A percentile compares a stretch with the other conserved stretches of the same genome.
phyloP scores from a whole-genome alignment of 1,140 invertebrate genomes.

The Eufriesea mexicana region DNA sequence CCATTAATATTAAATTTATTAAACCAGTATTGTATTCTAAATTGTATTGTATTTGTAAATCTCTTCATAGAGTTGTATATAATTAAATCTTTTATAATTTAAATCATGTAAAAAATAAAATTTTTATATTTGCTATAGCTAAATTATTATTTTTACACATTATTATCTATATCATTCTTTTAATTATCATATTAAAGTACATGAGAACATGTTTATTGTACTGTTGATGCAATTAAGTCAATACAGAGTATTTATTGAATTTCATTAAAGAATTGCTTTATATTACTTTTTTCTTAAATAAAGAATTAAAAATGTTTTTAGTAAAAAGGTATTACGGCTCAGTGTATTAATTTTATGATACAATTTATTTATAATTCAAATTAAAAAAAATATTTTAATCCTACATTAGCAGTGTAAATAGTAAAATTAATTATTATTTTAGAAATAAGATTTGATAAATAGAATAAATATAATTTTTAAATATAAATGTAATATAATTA shows the following conservation, averaged over 20 bases:
- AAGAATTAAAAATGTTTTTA: not conserved
- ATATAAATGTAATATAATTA: not conserved
- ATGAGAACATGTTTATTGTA: not conserved
- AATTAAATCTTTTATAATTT: constrained; percentile 21
- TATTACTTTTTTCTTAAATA: not conserved
- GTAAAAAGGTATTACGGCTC: not conserved
- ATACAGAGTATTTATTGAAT: constrained; percentile 25
- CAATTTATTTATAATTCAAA: not conserved
- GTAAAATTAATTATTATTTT: not conserved
- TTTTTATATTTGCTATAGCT: not conserved
- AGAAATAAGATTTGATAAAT: not conserved
- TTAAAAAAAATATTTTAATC: not conserved
- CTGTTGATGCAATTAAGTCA: constrained; percentile 12
- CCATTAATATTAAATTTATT: constrained; percentile 72
- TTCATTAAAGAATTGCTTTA: not conserved
- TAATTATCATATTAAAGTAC: not conserved
- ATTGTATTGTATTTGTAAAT: not conserved
- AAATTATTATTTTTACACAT: not conserved
- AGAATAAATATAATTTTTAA: not conserved
- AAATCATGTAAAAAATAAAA: not conserved
- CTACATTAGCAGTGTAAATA: not conserved
- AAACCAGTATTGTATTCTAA: constrained; percentile 10
- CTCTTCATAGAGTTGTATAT: not conserved
- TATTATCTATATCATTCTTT: not conserved
- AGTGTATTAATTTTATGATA: not conserved